Conservation (phyloP, 2,113 vertebrate genomes). For the Halcyon malimbica region DNA sequence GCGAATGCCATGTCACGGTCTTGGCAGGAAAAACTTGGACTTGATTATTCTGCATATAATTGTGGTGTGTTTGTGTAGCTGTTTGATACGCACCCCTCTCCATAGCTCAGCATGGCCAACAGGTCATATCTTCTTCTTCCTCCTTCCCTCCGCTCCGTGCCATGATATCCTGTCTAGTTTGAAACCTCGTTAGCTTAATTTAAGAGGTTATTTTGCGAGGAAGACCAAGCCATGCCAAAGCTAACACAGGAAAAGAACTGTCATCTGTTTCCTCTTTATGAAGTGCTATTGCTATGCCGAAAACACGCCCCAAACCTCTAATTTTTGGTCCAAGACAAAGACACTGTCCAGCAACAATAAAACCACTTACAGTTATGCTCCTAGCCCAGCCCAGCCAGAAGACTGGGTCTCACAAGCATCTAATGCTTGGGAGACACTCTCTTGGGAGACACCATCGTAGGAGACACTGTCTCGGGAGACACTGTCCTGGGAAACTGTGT, state of each 20-base stretch:
- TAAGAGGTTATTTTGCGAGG: background rate
- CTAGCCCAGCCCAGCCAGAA: background rate
- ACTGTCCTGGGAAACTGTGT: background rate
- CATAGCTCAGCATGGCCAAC: background rate
- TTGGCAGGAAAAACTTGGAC: background rate
- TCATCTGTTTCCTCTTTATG: constrained; percentile 23
- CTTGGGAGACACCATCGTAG: background rate
- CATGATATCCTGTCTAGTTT: background rate
- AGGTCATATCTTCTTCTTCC: background rate
- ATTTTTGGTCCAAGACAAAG: background rate
- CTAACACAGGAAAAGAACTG: background rate
- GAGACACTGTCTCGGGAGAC: background rate
- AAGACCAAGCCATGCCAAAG: background rate
- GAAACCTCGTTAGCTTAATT: background rate
- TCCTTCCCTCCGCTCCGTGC: background rate
- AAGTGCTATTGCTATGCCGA: background rate
- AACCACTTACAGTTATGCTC: background rate
- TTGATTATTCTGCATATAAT: background rate
- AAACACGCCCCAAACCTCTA: background rate
- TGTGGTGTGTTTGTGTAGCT: background rate
- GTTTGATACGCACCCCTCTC: background rate
- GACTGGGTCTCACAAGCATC: background rate
- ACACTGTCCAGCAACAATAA: background rate
- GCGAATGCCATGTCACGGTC: background rate
- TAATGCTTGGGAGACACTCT: background rate